Percentiles rank a stretch among this genome's conserved stretches.
phyloP scores from a whole-genome alignment of 2,888 invertebrate genomes.

The Ptilodon capucinus region DNA sequence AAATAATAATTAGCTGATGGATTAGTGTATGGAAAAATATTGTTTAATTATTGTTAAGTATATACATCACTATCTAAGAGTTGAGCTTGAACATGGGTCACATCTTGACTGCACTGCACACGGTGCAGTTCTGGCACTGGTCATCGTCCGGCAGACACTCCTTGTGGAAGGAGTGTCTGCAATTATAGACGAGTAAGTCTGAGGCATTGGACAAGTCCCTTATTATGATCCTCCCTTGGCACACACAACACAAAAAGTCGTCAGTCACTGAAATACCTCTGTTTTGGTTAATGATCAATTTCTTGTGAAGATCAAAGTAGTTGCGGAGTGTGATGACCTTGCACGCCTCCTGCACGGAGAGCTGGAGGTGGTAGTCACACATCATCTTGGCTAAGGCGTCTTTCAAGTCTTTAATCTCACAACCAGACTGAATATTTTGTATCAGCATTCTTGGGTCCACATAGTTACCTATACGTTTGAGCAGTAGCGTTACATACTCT shows the following conservation, averaged over 20 bases:
- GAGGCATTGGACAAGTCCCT: slow-evolving; percentile 87
- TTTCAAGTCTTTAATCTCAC: slow-evolving; percentile 94
- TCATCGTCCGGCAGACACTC: slow-evolving; percentile 86
- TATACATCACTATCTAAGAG: slow-evolving; percentile 45
- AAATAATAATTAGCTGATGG: slow-evolving; percentile 33
- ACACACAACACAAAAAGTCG: slow-evolving; percentile 90
- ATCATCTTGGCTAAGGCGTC: slow-evolving; percentile 97
- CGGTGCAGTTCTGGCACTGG: slow-evolving; percentile 56
- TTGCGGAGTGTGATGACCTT: slow-evolving; percentile 95
- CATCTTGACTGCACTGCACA: slow-evolving; percentile 74
- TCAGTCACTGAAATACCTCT: slow-evolving; percentile 89
- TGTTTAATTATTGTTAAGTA: slow-evolving; percentile 28
- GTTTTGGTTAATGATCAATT: slow-evolving; percentile 89
- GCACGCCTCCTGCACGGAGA: slow-evolving; percentile 94
- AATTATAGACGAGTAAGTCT: slow-evolving; percentile 91
- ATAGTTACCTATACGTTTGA: slow-evolving; percentile 86
- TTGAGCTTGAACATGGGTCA: slow-evolving; percentile 59
- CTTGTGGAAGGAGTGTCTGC: slow-evolving; percentile 94
- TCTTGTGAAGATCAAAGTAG: slow-evolving; percentile 93
- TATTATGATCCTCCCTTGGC: slow-evolving; percentile 88
- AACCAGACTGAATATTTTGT: slow-evolving; percentile 90
- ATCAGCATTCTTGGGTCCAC: slow-evolving; percentile 95
- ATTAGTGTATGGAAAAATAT: slow-evolving; percentile 30
- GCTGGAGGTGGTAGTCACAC: slow-evolving; percentile 96
- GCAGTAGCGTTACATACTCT: slow-evolving; percentile 83